Base-by-base conservation (phyloP, 2,113 vertebrate species). In the Myiagra hebetior region DNA sequence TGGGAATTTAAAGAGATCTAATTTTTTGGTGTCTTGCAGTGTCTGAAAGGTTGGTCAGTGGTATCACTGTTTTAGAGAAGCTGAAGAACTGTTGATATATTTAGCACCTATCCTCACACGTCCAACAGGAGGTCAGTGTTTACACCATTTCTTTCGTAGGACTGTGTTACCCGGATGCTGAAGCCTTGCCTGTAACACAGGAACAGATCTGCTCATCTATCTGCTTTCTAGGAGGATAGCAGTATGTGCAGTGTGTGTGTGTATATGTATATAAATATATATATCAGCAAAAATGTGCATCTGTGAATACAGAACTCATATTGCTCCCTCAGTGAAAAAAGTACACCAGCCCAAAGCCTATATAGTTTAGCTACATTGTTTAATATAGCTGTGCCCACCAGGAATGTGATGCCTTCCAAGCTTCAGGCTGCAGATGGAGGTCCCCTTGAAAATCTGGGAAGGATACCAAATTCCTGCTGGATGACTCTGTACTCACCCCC, bases 361-460 rank as follows among this genome's bases (percentile, higher is more conserved):
- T 1, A 4, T 1, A 73, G 30, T 33, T 73, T 37, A 47, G 13
- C 65, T 24, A 39, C 5, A 1, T 15, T 41, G 23, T 35, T 52
- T 33, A 49, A 50, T 35, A 63, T 0, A 91, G 33, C 8, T 31
- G 27, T 24, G 21, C 31, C 49, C 30, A 46, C 19, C 6, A 55
- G 28, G 42, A 72, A 63, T 0, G 0, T 2, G 13, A n/a, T 3
- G 6, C 41, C 39, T 72, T 63, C 46, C 22, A 57, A 30, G 24
- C 56, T 33, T 30, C 23, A 60, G 27, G 37, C 11, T 56, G 17
- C 1, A 5, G 27, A 59, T 2, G 5, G n/a, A 82, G 24, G 11
- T 46, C 17, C 23, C 22, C 20, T 42, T 47, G 41, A n/a, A 75
- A 33, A 33, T 37, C 31, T 3, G 4, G 52, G 41, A 89, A 74